Evolutionary conservation across 2,113 vertebrate genomes (phyloP).

Genomic region (Takifugu bimaculatus): DNA sequence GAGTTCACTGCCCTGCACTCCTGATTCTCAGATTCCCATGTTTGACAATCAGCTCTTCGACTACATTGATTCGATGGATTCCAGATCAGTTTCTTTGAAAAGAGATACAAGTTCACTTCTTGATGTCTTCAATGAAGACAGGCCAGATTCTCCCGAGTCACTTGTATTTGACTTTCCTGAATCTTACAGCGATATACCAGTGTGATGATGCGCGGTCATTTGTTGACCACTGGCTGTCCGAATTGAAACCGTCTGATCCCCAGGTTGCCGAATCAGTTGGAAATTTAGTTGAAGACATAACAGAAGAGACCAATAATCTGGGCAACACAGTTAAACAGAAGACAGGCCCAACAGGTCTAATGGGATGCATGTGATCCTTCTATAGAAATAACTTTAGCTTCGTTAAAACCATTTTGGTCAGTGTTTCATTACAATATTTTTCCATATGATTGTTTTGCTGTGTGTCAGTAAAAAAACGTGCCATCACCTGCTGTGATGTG

Average conservation of each 20-base stretch:
- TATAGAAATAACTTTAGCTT: too few relatives aligned
- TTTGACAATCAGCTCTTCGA: constrained; percentile 12
- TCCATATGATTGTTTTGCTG: too few relatives aligned
- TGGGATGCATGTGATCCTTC: background rate
- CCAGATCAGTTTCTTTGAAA: background rate
- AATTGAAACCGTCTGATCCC: constrained; percentile 10
- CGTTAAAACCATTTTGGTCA: background rate
- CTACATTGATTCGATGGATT: constrained; percentile 1
- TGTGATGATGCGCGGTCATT: constrained; percentile 19
- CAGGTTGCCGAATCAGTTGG: background rate
- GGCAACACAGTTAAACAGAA: background rate
- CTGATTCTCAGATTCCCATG: constrained; percentile 19
- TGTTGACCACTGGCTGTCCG: constrained; percentile 20
- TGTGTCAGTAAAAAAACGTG: too few relatives aligned
- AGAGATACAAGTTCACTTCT: constrained; percentile 1
- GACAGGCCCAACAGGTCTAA: background rate
- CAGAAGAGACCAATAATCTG: background rate
- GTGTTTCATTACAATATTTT: background rate
- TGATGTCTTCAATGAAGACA: background rate
- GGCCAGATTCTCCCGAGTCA: constrained; percentile 33
- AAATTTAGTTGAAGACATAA: constrained; percentile 4
- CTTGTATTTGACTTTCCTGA: background rate
- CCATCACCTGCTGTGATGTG: too few relatives aligned
- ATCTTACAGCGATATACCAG: background rate
- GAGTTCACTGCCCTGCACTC: constrained; percentile 5